Conservation (phyloP, 2,113 vertebrate species). For the Oreochromis spilurus region DNA sequence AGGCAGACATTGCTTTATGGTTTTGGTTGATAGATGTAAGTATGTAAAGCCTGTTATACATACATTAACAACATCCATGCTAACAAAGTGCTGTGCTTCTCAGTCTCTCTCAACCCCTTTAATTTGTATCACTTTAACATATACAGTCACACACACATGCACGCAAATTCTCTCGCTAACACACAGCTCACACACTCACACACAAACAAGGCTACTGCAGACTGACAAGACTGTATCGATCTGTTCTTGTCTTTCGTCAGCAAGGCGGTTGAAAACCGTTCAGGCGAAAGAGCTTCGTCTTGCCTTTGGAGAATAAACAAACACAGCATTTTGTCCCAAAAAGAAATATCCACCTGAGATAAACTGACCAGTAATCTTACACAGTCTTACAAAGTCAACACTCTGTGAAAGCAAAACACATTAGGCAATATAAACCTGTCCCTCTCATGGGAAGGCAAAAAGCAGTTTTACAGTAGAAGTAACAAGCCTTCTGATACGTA, state of each 20-base stretch:
- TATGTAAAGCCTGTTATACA: background rate
- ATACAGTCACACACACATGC: background rate
- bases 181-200: background rate
- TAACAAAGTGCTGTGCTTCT: background rate
- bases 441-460: background rate
- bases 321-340: background rate
- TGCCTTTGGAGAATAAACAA: conserved; percentile 1
- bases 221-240: conserved; percentile 38
- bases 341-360: background rate
- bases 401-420: background rate
- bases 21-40: background rate
- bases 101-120: background rate
- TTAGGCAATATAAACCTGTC: background rate
- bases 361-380: background rate
- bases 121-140: background rate
- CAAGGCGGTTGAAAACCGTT: conserved; percentile 20
- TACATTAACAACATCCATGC: background rate
- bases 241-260: conserved; percentile 38
- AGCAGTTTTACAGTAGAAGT: background rate
- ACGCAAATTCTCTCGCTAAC: background rate
- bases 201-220: background rate
- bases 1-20: background rate
- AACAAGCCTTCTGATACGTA: background rate
- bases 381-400: background rate
- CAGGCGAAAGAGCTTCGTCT: conserved; percentile 10